Percentiles rank a stretch among this genome's conserved stretches.
Conservation (phyloP, 1,140 invertebrate species). For the Zaprionus ghesquierei region DNA sequence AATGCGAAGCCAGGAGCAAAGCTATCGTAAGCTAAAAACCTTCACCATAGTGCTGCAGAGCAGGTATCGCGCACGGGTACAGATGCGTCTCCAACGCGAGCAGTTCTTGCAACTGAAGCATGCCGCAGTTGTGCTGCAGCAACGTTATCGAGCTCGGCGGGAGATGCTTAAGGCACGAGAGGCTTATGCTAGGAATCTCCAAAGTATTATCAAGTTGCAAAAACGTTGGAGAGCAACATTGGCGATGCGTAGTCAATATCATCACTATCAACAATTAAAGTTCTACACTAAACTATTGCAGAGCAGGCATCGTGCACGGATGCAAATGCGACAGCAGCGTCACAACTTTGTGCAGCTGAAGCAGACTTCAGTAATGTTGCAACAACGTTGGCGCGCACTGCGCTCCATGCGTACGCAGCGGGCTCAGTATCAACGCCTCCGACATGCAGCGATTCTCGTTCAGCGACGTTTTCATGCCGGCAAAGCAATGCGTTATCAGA, state of each 20-base stretch:
- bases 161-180: constrained; percentile 19
- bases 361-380: constrained; percentile 46
- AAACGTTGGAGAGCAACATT: constrained; percentile 36
- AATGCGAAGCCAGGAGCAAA: constrained; percentile 2
- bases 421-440: constrained; percentile 40
- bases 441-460: constrained; percentile 72
- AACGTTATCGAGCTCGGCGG: constrained; percentile 38
- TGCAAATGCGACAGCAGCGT: constrained; percentile 9
- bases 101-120: constrained; percentile 37
- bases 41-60: constrained; percentile 26
- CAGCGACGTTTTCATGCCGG: constrained; percentile 84
- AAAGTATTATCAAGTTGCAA: constrained; percentile 29
- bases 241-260: constrained; percentile 16
- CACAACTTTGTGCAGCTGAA: constrained; percentile 47
- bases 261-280: constrained; percentile 25
- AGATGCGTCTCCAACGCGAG: constrained; percentile 12
- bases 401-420: constrained; percentile 41
- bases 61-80: constrained; percentile 11
- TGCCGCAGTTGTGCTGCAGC: constrained; percentile 53
- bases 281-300: constrained; percentile 23
- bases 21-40: constrained; percentile 12
- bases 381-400: constrained; percentile 51
- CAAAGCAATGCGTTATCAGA: constrained; percentile 52
- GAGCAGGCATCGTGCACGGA: constrained; percentile 12
- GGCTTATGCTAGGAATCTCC: constrained; percentile 47